Conservation (phyloP, 2,888 invertebrate genomes). For the Tetranychus truncatus region DNA sequence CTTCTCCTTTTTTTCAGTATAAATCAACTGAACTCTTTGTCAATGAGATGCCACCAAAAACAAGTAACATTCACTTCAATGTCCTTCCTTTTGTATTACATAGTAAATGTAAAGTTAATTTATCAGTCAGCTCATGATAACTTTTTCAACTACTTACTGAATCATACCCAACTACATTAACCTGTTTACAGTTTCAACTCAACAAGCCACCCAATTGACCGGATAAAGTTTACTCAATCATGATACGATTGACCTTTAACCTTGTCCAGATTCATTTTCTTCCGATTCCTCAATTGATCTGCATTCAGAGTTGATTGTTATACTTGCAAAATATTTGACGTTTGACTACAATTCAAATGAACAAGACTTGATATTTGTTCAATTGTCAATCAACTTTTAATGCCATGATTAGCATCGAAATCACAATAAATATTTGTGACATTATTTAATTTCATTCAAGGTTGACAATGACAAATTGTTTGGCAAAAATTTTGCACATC, state of each 20-base stretch:
- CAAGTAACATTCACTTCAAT: constrained; percentile 1
- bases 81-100: neutral
- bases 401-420: no score
- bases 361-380: no score
- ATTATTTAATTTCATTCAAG: neutral
- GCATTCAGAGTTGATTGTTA: neutral
- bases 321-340: neutral
- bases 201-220: constrained; percentile 1
- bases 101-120: neutral
- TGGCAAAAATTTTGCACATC: neutral
- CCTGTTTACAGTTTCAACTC: neutral
- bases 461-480: neutral
- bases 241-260: neutral
- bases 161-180: neutral
- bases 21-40: neutral
- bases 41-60: constrained; percentile 1
- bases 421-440: no score
- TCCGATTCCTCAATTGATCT: neutral
- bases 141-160: neutral
- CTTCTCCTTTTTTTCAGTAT: neutral
- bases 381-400: no score
- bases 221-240: neutral
- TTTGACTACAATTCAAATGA: no score
- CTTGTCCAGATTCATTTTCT: neutral
- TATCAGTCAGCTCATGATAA: neutral